Evolutionary conservation across 2,797 vertebrate species (phyloP), one percentile per base, ranked within the genome.

Genomic region (Aphelocoma californica): DNA sequence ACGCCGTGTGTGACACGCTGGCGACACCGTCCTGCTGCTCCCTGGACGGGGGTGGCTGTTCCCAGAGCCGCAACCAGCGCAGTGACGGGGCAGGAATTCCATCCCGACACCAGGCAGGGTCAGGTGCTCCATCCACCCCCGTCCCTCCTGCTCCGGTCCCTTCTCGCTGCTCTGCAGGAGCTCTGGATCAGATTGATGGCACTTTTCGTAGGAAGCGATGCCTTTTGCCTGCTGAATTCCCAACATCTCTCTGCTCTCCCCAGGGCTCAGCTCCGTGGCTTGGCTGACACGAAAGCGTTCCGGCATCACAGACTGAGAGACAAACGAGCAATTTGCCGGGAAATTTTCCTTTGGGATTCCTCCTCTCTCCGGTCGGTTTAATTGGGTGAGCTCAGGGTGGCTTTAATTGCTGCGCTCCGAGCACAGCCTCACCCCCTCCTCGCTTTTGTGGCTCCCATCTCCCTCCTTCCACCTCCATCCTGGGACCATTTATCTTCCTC

Each of bases 291-390:
- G 9, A 10, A 66, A 82, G 29, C 8, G 3, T 88, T 77, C 64
- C 73, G 57, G 83, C 18, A 0, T 26, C 20, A 3, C n/a, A 87
- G 86, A 23, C 58, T 8, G 38, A 92, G 85, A 95, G 91, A 93
- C 84, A 92, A 93, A 91, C 0, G 26, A 95, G 81, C 87, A 70
- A 83, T 95, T 94, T 81, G 32, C 75, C 40, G 32, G 47, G 69
- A 81, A 95, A 92, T 91, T 36, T 77, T 88, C 92, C 92, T 66
- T n/a, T 61, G 83, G 92, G 69, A 93, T 90, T 65, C 73, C 71
- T 92, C 67, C 25, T 77, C 65, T 75, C 81, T 38, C 51, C 34
- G 25, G 20, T 53, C 34, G 17, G 14, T 65, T 93, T 93, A 95
- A 93, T 77, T 75, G 81, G 85, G 93, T 36, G 95, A 89, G 85